phyloP scores from a whole-genome alignment of 2,888 invertebrate species.

The Agrochola lota region DNA sequence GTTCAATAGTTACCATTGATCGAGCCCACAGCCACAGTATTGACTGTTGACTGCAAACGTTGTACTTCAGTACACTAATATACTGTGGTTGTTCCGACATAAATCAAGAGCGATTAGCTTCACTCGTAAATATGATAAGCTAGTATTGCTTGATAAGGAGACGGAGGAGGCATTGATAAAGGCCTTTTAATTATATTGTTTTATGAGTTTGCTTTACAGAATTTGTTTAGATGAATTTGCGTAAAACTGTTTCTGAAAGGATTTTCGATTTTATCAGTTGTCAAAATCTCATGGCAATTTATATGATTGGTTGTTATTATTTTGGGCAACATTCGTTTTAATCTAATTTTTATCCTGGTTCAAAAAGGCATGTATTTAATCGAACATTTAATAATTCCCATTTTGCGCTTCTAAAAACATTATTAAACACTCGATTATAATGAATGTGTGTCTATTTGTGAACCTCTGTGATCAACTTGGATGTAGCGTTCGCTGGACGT shows the following conservation, averaged over 20 bases:
- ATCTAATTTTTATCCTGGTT: too few species aligned
- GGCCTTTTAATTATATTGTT: background rate
- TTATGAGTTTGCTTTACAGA: conserved; percentile 1
- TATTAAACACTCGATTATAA: too few species aligned
- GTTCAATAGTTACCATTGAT: conserved; percentile 30
- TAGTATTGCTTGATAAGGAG: conserved; percentile 37
- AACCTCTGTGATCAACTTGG: background rate
- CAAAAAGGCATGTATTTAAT: too few species aligned
- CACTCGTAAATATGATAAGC: conserved; percentile 39
- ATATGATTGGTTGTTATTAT: background rate
- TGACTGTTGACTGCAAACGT: background rate
- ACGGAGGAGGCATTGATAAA: conserved; percentile 28
- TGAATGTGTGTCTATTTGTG: background rate
- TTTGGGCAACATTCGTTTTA: too few species aligned
- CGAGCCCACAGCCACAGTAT: background rate
- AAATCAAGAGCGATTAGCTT: conserved; percentile 24
- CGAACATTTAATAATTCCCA: background rate
- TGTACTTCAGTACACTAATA: background rate
- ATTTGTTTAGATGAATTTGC: background rate
- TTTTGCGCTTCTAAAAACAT: background rate
- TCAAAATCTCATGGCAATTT: background rate
- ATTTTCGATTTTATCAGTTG: background rate
- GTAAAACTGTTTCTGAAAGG: background rate
- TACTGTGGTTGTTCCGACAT: background rate
- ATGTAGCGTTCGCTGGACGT: background rate